Percentiles rank a stretch among this genome's conserved stretches.
Evolutionary conservation across 2,113 vertebrate species (phyloP).

Genomic region (Cynopterus brachyotis): DNA sequence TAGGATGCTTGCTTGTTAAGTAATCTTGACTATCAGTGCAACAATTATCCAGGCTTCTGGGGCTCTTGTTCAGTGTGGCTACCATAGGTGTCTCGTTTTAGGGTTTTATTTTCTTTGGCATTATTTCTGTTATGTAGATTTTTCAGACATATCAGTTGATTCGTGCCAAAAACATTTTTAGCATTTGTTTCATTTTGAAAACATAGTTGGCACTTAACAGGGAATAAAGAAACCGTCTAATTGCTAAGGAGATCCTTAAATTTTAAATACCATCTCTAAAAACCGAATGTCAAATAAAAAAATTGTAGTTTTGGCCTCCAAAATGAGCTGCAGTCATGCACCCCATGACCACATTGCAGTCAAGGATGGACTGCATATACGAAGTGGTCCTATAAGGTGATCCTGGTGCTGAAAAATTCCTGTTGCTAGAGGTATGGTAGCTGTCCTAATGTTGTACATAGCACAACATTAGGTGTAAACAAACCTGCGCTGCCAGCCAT

Average conservation of each 20-base stretch:
- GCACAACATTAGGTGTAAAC: neutral
- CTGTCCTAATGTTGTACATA: neutral
- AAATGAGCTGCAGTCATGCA: neutral
- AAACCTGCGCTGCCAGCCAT: neutral
- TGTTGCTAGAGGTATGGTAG: neutral
- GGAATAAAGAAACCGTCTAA: neutral
- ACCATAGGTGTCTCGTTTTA: neutral
- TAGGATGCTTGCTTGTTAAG: neutral
- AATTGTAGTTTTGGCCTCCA: neutral
- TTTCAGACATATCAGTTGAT: neutral
- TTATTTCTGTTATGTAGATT: neutral
- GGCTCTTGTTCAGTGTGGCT: neutral
- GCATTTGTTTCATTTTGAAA: conserved; percentile 7
- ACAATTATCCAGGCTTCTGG: neutral
- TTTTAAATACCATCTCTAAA: conserved; percentile 15
- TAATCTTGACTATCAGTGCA: neutral
- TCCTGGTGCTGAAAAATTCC: neutral
- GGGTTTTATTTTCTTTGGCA: neutral
- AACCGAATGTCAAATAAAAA: neutral
- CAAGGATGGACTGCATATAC: neutral
- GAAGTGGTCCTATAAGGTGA: neutral
- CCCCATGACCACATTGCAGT: neutral
- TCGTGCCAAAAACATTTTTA: neutral
- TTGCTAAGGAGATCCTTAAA: neutral
- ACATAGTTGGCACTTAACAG: neutral